Percentiles rank a stretch among this genome's conserved stretches.
Evolutionary conservation across 2,113 vertebrate genomes (phyloP).

Genomic region (Chascanopsetta lugubris): DNA sequence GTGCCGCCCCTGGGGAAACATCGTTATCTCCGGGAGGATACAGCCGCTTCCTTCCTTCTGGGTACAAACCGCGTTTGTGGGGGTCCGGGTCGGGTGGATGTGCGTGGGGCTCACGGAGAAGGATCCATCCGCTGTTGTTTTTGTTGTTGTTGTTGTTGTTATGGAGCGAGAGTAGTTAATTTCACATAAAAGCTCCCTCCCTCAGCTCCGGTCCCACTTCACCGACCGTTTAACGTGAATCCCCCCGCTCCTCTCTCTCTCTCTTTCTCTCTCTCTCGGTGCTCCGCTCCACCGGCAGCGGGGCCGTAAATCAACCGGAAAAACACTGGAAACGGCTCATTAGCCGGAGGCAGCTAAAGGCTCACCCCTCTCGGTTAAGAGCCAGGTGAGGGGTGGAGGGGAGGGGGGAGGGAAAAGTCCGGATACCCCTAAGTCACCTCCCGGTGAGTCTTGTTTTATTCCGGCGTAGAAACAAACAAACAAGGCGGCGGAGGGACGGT

Average conservation of each 20-base stretch:
- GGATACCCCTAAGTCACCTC: constrained; percentile 16
- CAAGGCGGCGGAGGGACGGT: background rate
- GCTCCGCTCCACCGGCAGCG: constrained; percentile 42
- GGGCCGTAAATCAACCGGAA: constrained; percentile 72
- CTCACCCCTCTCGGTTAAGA: background rate
- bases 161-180: constrained; percentile 29
- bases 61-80: constrained; percentile 21
- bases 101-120: constrained; percentile 44
- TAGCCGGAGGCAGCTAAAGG: constrained; percentile 45
- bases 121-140: constrained; percentile 63
- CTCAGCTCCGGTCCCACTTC: constrained; percentile 24
- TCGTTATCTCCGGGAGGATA: constrained; percentile 63
- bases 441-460: constrained; percentile 64
- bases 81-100: constrained; percentile 28
- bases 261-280: constrained; percentile 21
- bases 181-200: constrained; percentile 25
- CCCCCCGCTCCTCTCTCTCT: constrained; percentile 26
- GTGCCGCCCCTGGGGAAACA: constrained; percentile 81
- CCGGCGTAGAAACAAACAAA: constrained; percentile 35
- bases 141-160: too few species aligned
- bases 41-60: constrained; percentile 53
- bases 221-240: constrained; percentile 43
- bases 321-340: constrained; percentile 72
- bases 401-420: too few species aligned
- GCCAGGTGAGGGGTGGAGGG: constrained; percentile 68